Base-by-base conservation (phyloP, 2,888 invertebrate species). In the Phengaris arion region DNA sequence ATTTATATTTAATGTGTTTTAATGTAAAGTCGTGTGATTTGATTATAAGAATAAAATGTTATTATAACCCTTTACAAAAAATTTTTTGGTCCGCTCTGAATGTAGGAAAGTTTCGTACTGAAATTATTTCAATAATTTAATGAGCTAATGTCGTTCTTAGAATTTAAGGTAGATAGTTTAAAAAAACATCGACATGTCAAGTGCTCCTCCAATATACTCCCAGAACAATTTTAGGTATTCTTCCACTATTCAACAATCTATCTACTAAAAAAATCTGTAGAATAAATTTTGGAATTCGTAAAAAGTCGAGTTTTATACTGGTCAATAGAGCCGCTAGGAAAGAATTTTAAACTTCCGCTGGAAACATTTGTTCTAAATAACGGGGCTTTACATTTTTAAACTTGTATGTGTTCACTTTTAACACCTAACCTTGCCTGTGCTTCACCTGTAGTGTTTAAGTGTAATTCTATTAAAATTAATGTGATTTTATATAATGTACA, bases 401-500 rank as follows among this genome's bases (percentile, higher is more conserved):
- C 10, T 15, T 48, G 48, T 69, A n/a, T 35, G 52, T 72, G 54
- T 72, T 72, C 35, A 52, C 54, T 52, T 13, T 51, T 6, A 15
- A 13, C 22, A 54, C 72, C 72, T 72, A 15, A 54, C 72, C 72
- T 72, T 72, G 72, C 72, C 72, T 72, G 13, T 72, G 54, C 54
- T 54, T 51, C 54, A 52, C 35, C 22, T 52, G 52, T 52, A 72
- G 52, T 74, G 55, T 77, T 72, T 55, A 55, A 73, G 59, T 54
- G 12, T 73, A 72, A 51, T 55, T 76, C 68, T 45, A 68, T 54
- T 57, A 13, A 15, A 51, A 59, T 74, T 75, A 69, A 52, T 48
- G 54, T 72, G 15, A 74, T 52, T 75, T 13, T 54, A 68, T 54
- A 72, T 74, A 64, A 74, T 75, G 75, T 72, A 64, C 52, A 72